These are phyloP conservation scores for Mizuhopecten yessoensis DNA, from an alignment of 1,140 invertebrate species.

Conservation along the genomic window DNA sequence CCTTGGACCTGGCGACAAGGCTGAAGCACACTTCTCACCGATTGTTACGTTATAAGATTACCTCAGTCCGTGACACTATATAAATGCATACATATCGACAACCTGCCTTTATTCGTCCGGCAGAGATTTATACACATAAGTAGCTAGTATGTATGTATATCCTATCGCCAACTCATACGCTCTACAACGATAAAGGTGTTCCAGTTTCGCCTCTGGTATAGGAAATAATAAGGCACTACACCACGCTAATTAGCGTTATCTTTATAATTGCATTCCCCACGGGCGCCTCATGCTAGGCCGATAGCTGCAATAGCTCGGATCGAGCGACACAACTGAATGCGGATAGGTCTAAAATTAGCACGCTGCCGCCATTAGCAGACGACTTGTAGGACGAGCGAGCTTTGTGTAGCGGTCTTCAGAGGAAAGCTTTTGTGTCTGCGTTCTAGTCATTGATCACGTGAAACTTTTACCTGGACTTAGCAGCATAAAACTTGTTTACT, in stretches of 20 bases:
- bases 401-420: not conserved
- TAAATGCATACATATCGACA: too few species aligned
- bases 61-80: too few species aligned
- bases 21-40: too few species aligned
- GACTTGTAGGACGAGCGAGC: not conserved
- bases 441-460: not conserved
- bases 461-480: not conserved
- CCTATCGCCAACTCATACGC: too few species aligned
- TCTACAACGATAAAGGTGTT: too few species aligned
- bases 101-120: too few species aligned
- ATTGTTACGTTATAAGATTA: too few species aligned
- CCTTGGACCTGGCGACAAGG: too few species aligned
- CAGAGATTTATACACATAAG: too few species aligned
- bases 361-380: slow-evolving; percentile 36
- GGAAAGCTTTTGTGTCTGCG: not conserved
- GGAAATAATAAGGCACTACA: not conserved
- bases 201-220: too few species aligned
- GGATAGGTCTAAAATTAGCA: slow-evolving; percentile 16
- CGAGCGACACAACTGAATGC: slow-evolving; percentile 18
- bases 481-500: too few species aligned
- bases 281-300: not conserved
- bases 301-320: slow-evolving; percentile 23
- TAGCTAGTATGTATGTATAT: too few species aligned
- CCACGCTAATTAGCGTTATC: not conserved
- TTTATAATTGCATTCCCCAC: not conserved